Conservation (phyloP, 2,888 invertebrate species). For the Apamea sordens region DNA sequence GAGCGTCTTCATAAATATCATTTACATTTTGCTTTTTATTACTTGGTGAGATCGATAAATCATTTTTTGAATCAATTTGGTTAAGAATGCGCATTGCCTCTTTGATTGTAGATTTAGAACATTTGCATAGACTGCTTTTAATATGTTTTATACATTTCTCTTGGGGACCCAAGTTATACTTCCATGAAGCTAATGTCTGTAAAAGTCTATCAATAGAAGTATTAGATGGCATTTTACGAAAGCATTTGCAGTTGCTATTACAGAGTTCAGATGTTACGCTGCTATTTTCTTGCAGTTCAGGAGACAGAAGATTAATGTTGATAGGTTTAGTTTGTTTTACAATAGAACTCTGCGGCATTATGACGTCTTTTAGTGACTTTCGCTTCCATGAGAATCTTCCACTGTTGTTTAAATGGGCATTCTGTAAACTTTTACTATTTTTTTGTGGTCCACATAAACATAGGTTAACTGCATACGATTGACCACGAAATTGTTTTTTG, state of each 20-base stretch:
- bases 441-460: conserved; percentile 79
- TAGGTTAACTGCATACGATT: conserved; percentile 81
- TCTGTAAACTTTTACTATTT: conserved; percentile 55
- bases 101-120: conserved; percentile 39
- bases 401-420: conserved; percentile 25
- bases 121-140: conserved; percentile 45
- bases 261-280: conserved; percentile 66
- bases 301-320: conserved; percentile 54
- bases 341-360: conserved; percentile 61
- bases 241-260: conserved; percentile 77
- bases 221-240: conserved; percentile 82
- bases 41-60: conserved; percentile 14
- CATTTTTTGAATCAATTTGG: conserved; percentile 34
- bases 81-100: conserved; percentile 12
- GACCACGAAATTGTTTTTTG: conserved; percentile 69
- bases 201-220: conserved; percentile 83
- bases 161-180: conserved; percentile 66
- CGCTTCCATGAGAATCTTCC: conserved; percentile 58
- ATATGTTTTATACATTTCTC: conserved; percentile 41
- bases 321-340: conserved; percentile 75
- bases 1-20: conserved; percentile 1
- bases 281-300: conserved; percentile 53
- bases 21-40: conserved; percentile 24
- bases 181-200: conserved; percentile 76
- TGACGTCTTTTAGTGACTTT: conserved; percentile 62